A percentile compares a stretch with the other conserved stretches of the same genome.
These are phyloP conservation scores for Phaethon lepturus DNA, from an alignment of 2,113 vertebrate species.

Conservation along the genomic window DNA sequence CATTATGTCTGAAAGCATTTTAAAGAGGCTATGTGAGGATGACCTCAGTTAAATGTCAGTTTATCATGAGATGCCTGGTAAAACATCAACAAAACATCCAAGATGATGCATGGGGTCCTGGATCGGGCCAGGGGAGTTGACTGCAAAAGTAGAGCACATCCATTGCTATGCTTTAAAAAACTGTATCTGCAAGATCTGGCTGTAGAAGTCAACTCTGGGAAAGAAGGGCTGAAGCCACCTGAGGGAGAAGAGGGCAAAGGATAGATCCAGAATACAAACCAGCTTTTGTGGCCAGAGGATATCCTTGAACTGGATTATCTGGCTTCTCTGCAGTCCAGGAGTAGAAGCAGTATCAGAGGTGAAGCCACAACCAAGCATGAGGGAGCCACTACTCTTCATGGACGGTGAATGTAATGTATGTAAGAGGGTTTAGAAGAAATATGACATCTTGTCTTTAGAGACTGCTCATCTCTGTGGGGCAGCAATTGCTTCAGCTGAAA, in stretches of 20 bases:
- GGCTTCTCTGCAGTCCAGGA: background rate
- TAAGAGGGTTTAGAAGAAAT: background rate
- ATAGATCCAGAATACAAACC: background rate
- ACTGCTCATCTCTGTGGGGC: background rate
- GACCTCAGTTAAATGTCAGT: background rate
- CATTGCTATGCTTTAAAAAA: background rate
- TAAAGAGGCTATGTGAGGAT: background rate
- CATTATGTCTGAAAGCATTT: background rate
- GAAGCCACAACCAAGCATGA: background rate
- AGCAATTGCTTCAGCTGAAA: background rate
- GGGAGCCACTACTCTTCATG: background rate
- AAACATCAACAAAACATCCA: background rate
- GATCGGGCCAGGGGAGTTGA: fast-evolving
- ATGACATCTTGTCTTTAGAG: background rate
- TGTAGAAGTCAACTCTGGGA: background rate
- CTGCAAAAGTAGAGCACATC: background rate
- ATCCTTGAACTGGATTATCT: background rate
- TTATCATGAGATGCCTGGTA: background rate
- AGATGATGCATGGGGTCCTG: background rate
- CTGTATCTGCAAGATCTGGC: background rate
- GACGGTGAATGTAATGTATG: fast-evolving
- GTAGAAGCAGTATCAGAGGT: background rate
- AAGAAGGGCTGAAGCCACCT: background rate
- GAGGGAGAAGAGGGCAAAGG: background rate
- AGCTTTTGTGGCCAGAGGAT: background rate